These are phyloP conservation scores for Elephas maximus DNA, from an alignment of 2,113 vertebrate genomes.

Conservation along the genomic window DNA sequence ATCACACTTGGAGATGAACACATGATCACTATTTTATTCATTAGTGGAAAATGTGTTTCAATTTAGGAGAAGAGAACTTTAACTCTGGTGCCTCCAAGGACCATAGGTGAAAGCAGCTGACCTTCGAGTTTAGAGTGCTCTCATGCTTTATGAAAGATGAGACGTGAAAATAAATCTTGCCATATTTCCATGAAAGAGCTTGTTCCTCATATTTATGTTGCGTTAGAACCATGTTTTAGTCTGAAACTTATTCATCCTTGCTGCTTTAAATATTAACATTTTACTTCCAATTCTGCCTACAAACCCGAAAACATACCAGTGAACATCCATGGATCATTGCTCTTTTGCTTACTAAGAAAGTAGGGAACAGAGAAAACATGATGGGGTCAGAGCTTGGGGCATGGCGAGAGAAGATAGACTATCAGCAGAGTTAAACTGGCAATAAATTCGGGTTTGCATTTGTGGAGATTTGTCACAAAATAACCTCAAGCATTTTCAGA, in stretches of 20 bases:
- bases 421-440: constrained; percentile 53
- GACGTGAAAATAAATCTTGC: constrained; percentile 17
- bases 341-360: constrained; percentile 58
- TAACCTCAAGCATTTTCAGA: constrained; percentile 40
- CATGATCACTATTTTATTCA: neutral
- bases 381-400: constrained; percentile 3
- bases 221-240: neutral
- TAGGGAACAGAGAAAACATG: constrained; percentile 39
- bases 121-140: neutral
- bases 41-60: neutral
- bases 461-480: constrained; percentile 43
- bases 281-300: constrained; percentile 62
- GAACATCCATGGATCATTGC: constrained; percentile 46
- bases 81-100: neutral
- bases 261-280: constrained; percentile 57
- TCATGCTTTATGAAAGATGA: neutral
- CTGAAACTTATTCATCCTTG: constrained; percentile 12
- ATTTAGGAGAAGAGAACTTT: neutral
- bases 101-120: neutral
- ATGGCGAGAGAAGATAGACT: neutral
- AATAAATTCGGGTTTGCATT: constrained; percentile 8
- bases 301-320: constrained; percentile 57
- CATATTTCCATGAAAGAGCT: neutral
- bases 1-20: neutral
- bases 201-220: constrained; percentile 4